phyloP scores from a whole-genome alignment of 1,140 invertebrate genomes.

The Battus philenor region DNA sequence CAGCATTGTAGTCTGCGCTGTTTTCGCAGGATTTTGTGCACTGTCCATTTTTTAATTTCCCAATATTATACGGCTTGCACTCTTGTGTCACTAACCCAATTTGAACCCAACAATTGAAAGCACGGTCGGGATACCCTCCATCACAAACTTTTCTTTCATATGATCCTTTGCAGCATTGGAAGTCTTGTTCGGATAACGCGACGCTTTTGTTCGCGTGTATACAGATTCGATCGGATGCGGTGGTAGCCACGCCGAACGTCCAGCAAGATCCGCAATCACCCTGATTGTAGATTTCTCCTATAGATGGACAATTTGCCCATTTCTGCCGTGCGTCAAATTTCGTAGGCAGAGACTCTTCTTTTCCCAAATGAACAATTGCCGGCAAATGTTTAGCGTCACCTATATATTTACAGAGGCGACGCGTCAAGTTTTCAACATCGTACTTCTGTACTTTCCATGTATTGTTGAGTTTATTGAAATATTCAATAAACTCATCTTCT shows the following conservation, averaged over 20 bases:
- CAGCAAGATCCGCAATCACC: slow-evolving; percentile 80
- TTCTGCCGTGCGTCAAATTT: not conserved
- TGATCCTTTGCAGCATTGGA: slow-evolving; percentile 56
- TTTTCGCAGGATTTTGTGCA: slow-evolving; percentile 83
- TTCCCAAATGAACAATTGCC: no score
- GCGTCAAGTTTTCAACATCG: slow-evolving; percentile 1
- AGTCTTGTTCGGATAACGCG: slow-evolving; percentile 71
- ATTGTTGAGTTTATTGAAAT: slow-evolving; percentile 5
- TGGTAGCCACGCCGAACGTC: slow-evolving; percentile 91
- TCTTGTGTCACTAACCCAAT: slow-evolving; percentile 89
- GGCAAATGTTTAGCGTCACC: not conserved
- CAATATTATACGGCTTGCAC: slow-evolving; percentile 78
- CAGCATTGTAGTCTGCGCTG: slow-evolving; percentile 79
- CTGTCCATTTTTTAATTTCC: slow-evolving; percentile 77
- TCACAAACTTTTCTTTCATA: slow-evolving; percentile 83
- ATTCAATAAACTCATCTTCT: slow-evolving; percentile 6
- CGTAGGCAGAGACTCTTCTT: not conserved
- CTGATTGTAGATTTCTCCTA: slow-evolving; percentile 84
- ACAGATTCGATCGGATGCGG: slow-evolving; percentile 91
- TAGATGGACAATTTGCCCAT: slow-evolving; percentile 88
- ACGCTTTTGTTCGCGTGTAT: slow-evolving; percentile 82
- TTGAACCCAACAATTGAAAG: slow-evolving; percentile 79
- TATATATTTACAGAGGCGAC: not conserved
- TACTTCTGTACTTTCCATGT: slow-evolving; percentile 5
- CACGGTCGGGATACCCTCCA: slow-evolving; percentile 83